Conservation (phyloP, 2,797 vertebrate genomes). For the Propithecus perrieri region DNA sequence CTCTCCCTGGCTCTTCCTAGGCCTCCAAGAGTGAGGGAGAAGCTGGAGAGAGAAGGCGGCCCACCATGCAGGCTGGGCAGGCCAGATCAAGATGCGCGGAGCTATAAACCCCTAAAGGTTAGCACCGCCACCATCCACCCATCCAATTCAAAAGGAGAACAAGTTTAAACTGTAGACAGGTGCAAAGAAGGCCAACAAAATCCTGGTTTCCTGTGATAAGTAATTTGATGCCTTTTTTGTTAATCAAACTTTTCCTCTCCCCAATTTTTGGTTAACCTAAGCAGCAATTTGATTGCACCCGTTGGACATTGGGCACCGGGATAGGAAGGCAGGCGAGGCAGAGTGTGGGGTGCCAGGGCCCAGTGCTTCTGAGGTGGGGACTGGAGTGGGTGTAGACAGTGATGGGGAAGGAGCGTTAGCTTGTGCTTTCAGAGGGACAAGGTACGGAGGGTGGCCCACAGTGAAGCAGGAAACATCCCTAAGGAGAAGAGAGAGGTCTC, state of each 20-base stretch:
- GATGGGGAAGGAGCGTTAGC: background rate
- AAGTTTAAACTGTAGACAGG: background rate
- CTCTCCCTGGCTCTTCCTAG: background rate
- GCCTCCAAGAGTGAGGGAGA: background rate
- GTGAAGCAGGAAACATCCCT: too few relatives aligned
- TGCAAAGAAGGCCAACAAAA: background rate
- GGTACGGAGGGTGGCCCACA: background rate
- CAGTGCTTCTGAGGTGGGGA: background rate
- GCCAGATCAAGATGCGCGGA: background rate
- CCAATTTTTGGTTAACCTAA: background rate
- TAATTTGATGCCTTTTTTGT: background rate
- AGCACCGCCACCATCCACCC: background rate
- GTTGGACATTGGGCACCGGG: background rate
- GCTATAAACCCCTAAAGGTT: background rate
- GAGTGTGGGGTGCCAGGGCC: too few relatives aligned
- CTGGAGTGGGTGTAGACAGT: background rate
- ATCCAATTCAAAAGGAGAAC: background rate
- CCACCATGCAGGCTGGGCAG: accelerated
- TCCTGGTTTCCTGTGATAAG: background rate
- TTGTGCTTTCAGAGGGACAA: background rate
- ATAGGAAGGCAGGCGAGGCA: background rate
- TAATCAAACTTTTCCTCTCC: background rate
- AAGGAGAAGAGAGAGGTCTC: background rate
- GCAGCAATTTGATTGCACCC: too few relatives aligned
- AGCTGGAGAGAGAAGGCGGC: background rate